Evolutionary conservation across 2,888 invertebrate genomes (phyloP).

Genomic region (Malacosoma neustria): DNA sequence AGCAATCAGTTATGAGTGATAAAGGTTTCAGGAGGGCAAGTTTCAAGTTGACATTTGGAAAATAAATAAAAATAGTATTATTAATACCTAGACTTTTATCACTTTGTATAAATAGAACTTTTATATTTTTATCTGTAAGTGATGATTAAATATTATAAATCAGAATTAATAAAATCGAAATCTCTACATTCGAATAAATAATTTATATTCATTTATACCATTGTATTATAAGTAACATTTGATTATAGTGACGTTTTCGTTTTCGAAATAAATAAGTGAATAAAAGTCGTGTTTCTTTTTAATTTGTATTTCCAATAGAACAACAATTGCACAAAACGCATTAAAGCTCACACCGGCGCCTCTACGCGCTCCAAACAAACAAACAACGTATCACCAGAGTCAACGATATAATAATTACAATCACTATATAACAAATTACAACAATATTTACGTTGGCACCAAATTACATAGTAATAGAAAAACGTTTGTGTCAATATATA

Average conservation of each 20-base stretch:
- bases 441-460: slow-evolving; percentile 74
- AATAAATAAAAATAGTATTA: too few relatives aligned
- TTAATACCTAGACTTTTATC: too few relatives aligned
- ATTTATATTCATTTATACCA: too few relatives aligned
- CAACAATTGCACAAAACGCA: slow-evolving; percentile 67
- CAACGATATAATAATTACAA: slow-evolving; percentile 60
- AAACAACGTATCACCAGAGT: slow-evolving; percentile 50
- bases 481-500: slow-evolving; percentile 70
- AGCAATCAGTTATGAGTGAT: too few relatives aligned
- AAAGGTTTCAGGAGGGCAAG: too few relatives aligned
- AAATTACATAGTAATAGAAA: slow-evolving; percentile 62
- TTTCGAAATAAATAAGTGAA: slow-evolving; percentile 8
- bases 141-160: too few relatives aligned
- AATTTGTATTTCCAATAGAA: slow-evolving; percentile 68
- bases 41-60: too few relatives aligned
- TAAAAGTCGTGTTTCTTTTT: slow-evolving; percentile 44
- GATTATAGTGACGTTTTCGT: background rate
- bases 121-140: too few relatives aligned
- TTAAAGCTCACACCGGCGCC: slow-evolving; percentile 47
- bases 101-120: too few relatives aligned
- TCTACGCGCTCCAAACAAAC: slow-evolving; percentile 16
- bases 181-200: too few relatives aligned
- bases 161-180: too few relatives aligned
- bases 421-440: slow-evolving; percentile 73
- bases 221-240: too few relatives aligned